Percentiles rank a stretch among this genome's conserved stretches.
Evolutionary conservation across 2,888 invertebrate species (phyloP).

Genomic region (Tipula confusa): DNA sequence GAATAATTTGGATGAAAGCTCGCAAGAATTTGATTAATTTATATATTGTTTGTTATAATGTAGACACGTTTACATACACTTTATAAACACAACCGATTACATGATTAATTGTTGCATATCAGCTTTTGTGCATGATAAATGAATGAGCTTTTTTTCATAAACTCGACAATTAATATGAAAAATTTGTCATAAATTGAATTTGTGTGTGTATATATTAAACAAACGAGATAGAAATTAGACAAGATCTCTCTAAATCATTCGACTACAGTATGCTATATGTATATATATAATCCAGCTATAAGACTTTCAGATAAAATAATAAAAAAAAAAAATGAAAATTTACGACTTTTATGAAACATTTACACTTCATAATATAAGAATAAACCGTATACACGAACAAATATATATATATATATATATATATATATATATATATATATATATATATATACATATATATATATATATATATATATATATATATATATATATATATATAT

Average conservation of each 20-base stretch:
- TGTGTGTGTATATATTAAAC: neutral
- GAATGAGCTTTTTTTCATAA: neutral
- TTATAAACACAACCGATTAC: neutral
- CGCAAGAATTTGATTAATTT: neutral
- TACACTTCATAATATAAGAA: neutral
- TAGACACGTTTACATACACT: neutral
- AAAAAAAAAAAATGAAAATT: neutral
- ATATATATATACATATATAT: too few species aligned
- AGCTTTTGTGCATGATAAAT: neutral
- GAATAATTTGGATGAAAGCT: neutral
- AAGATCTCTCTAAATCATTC: neutral
- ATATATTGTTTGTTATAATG: neutral
- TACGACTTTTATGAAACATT: neutral
- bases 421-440: too few species aligned
- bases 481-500: too few species aligned
- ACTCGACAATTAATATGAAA: neutral
- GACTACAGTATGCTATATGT: neutral
- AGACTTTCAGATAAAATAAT: neutral
- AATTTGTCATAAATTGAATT: neutral
- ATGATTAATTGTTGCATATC: neutral
- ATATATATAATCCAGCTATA: neutral
- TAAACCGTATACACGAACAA: neutral
- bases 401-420: too few species aligned
- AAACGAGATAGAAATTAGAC: neutral
- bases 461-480: too few species aligned